These are phyloP conservation scores for Parus major DNA, from an alignment of 2,113 vertebrate species.

Conservation along the genomic window DNA sequence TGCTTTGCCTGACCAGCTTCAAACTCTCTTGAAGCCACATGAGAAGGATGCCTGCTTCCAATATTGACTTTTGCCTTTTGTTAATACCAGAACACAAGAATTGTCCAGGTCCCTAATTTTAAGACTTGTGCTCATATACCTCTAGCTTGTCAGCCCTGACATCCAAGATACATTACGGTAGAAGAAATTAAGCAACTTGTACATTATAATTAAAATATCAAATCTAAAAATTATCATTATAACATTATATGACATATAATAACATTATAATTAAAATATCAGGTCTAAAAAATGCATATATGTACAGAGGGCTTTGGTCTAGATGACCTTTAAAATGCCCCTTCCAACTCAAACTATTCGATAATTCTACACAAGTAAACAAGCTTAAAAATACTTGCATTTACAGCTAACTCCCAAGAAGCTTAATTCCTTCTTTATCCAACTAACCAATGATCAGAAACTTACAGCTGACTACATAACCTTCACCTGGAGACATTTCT, in stretches of 20 bases:
- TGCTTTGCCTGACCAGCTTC: not conserved
- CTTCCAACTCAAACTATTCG: too few species aligned
- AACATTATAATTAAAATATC: not conserved
- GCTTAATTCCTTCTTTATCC: not conserved
- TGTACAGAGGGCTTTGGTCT: not conserved
- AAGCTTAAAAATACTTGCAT: not conserved
- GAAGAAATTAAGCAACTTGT: not conserved
- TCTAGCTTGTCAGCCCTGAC: not conserved
- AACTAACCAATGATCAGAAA: not conserved
- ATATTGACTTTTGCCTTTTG: rapidly evolving
- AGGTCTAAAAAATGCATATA: not conserved
- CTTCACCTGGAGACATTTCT: not conserved
- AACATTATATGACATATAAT: too few species aligned
- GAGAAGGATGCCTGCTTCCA: not conserved
- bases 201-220: not conserved
- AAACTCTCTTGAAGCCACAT: not conserved
- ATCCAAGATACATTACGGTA: not conserved
- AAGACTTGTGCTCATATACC: not conserved
- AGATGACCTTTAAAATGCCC: not conserved
- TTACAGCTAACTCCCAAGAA: not conserved
- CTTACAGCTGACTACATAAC: not conserved
- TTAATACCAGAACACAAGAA: not conserved
- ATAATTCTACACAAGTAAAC: not conserved
- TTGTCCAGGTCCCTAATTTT: not conserved
- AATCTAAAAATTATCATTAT: too few species aligned